phyloP scores from a whole-genome alignment of 2,797 vertebrate species.

The Pachyuromys duprasi region DNA sequence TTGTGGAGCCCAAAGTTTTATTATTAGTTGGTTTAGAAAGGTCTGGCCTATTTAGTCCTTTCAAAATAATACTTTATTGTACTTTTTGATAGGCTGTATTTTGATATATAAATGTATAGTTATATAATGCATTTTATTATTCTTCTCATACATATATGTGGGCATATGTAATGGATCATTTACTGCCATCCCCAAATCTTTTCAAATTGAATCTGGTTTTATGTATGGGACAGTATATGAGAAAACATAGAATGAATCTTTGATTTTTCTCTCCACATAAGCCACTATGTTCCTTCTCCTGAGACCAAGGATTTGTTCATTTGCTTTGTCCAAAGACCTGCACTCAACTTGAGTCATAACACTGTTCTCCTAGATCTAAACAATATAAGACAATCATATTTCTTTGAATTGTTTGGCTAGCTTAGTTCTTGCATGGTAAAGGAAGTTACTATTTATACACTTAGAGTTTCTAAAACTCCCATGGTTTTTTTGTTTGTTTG shows the following conservation, averaged over 20 bases:
- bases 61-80: slow-evolving; percentile 55
- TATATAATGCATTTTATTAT: background rate
- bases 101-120: background rate
- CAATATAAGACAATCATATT: background rate
- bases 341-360: background rate
- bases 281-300: background rate
- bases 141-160: background rate
- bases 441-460: background rate
- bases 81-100: slow-evolving; percentile 18
- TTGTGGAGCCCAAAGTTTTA: slow-evolving; percentile 36
- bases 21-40: slow-evolving; percentile 48
- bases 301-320: background rate
- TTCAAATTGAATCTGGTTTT: slow-evolving; percentile 24
- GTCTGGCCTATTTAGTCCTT: slow-evolving; percentile 1
- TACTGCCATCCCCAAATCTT: background rate
- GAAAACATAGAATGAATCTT: slow-evolving; percentile 9
- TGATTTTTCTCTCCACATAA: background rate
- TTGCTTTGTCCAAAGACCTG: slow-evolving; percentile 59
- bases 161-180: background rate
- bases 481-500: background rate
- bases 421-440: background rate
- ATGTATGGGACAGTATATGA: background rate
- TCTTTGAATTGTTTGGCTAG: slow-evolving; percentile 25
- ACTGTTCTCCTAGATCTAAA: background rate
- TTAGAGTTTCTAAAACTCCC: background rate